Base-by-base conservation (phyloP, 2,888 invertebrate species). In the Mythimna loreyi region DNA sequence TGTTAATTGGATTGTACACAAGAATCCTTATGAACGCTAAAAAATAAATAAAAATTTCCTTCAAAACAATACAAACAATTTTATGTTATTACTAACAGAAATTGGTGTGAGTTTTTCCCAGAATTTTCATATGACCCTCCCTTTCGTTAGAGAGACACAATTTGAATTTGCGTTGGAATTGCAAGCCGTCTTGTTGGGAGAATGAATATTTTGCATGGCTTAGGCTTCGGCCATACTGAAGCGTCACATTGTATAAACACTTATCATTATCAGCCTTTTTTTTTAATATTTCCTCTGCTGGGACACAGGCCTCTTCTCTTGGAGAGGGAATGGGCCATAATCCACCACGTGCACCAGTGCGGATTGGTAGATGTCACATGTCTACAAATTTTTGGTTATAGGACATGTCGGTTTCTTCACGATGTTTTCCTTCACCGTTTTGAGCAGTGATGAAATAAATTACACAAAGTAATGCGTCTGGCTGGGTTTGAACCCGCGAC, bases 151-250 rank as follows among this genome's bases (percentile, higher is more conserved):
- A 75, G 66, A 81, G 66, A 82, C 65, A 78, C 84, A 83, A 85
- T 86, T 86, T 84, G 80, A 72, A 84, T 84, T 84, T 83, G 80
- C 81, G 74, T 84, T 73, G 77, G 75, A 83, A 86, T 85, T 77
- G 79, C 69, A 63, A 72, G 62, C 56, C 21, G 59, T 69, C 78
- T 78, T 77, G 81, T 67, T 67, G 73, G 40, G 57, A n/a, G 75
- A 68, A 80, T 80, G 81, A 78, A 80, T 80, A 76, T 78, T 83
- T 78, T 71, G 72, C 68, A 67, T 55, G 67, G 55, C 55, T 73
- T 52, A 73, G 47, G 67, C 50, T 45, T 11, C 0, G 21, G 23
- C 3, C 16, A 33, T 5, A 74, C 45, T 33, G 43, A 5, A 13
- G 52, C 19, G 40, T 0, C n/a, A 3, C 19, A 33, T 19, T 60